Base-by-base conservation (phyloP, 2,113 vertebrate genomes). In the Xenus cinereus region DNA sequence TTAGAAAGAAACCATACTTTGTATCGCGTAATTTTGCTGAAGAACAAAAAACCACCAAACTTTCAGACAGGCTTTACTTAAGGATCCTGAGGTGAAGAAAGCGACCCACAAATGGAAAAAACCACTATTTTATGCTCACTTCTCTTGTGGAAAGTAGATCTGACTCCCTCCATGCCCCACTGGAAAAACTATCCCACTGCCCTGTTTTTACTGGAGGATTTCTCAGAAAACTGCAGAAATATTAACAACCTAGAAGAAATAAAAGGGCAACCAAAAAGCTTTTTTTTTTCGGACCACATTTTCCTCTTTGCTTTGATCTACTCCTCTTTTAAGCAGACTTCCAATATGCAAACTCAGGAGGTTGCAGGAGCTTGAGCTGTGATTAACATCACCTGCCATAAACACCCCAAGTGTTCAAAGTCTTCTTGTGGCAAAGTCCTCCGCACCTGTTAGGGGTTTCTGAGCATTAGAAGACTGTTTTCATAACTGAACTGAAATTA, bases 201-300 rank as follows among this genome's bases (percentile, higher is more conserved):
- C 7, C 30, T 78, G 68, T 56, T 92, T 93, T 78, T 75, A 90
- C 37, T 53, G 37, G 4, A 92, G 30, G 22, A 32, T 72, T 89
- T 86, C 51, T 87, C 72, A 95, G 62, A 90, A 94, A 90, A 80
- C 13, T 62, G 41, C 21, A 88, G 43, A 94, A 95, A 45, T 60
- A 89, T 27, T 20, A 71, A 35, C 33, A 94, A 78, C 60, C 63
- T 48, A 71, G 50, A 67, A 93, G 53, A 87, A 95, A 87, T 27
- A 68, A 67, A 82, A 87, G 39, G 51, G 23, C 75, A 86, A 94
- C 7, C 6, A 37, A 56, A 90, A 81, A 33, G 6, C 33, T 26
- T 64, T 46, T 23, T 23, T 46, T 48, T 71, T 46, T 64, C 85
- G 30, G 63, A 71, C 24, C 35, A 37, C 5, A 12, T 62, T 72